Base-by-base conservation (phyloP, 2,888 invertebrate species). In the Pantelozetes paolii region DNA sequence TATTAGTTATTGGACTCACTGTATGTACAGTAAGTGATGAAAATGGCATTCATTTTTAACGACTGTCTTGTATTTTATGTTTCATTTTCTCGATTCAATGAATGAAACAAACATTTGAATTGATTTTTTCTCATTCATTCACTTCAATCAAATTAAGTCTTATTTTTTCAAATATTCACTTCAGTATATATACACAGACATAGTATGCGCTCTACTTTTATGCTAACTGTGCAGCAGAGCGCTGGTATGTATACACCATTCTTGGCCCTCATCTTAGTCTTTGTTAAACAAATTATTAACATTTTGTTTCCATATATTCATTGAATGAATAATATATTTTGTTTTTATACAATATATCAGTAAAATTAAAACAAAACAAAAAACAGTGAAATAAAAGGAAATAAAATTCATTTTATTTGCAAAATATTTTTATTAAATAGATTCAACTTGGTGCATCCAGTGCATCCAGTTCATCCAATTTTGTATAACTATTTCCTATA, bases 71-170 rank as follows among this genome's bases (percentile, higher is more conserved):
- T 45, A 45, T 45, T 50, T 50, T n/a, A 20, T 50, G 2, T 20
- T 20, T 20, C n/a, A 11, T 45, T 45, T 45, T 50, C 20, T 20
- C 50, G 20, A 50, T 5, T 50, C n/a, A 45, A 45, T 45, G 45
- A 50, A 50, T 20, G 50, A 50, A n/a, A 50, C 50, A 15, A 20
- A 50, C 50, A 23, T 50, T 50, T 50, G 50, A 50, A 50, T 50
- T 50, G 50, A 50, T 50, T 50, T 50, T 50, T 50, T 50, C 20
- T 50, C n/a, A 18, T 45, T 45, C n/a, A 50, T 50, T 50, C 50
- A 50, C 50, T 50, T 50, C n/a, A 50, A 50, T 50, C 50, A 50
- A 50, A 50, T 50, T 50, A 50, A 50, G 50, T 50, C 50, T 50
- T 50, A 50, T 50, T 8, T 50, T 45, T 50, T 50, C 50, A 50